A percentile compares a stretch with the other conserved stretches of the same genome.
Evolutionary conservation across 2,888 invertebrate genomes (phyloP).

Genomic region (Didymodactylos carnosus): DNA sequence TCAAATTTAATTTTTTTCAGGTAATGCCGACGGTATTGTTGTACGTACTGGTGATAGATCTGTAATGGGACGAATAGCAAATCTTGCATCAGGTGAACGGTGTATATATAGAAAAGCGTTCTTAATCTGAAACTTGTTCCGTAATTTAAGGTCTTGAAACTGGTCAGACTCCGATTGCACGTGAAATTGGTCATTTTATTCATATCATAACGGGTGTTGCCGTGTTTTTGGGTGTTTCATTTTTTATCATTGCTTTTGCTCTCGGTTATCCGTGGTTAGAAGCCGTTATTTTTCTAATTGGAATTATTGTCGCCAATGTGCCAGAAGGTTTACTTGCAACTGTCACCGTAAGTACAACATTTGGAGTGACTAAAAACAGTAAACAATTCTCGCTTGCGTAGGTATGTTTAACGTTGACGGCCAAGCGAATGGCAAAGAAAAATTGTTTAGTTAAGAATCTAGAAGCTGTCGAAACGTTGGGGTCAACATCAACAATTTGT

Average conservation of each 20-base stretch:
- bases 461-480: slow-evolving; percentile 94
- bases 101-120: too few relatives aligned
- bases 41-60: slow-evolving; percentile 32
- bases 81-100: slow-evolving; percentile 30
- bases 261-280: slow-evolving; percentile 96
- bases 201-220: slow-evolving; percentile 82
- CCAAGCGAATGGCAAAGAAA: slow-evolving; percentile 96
- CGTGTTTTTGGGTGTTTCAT: slow-evolving; percentile 58
- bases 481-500: slow-evolving; percentile 95
- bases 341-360: slow-evolving; percentile 51
- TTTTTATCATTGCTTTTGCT: slow-evolving; percentile 88
- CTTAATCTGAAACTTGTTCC: too few relatives aligned
- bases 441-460: slow-evolving; percentile 96
- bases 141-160: too few relatives aligned
- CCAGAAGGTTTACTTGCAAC: slow-evolving; percentile 94
- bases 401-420: slow-evolving; percentile 60
- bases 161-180: slow-evolving; percentile 90
- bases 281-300: slow-evolving; percentile 89
- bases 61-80: slow-evolving; percentile 36
- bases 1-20: not conserved
- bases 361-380: too few relatives aligned
- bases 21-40: slow-evolving; percentile 29
- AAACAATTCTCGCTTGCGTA: not conserved
- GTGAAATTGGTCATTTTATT: slow-evolving; percentile 96
- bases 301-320: slow-evolving; percentile 97